Base-by-base conservation (phyloP, 2,113 vertebrate genomes). In the Hippocampus zosterae region DNA sequence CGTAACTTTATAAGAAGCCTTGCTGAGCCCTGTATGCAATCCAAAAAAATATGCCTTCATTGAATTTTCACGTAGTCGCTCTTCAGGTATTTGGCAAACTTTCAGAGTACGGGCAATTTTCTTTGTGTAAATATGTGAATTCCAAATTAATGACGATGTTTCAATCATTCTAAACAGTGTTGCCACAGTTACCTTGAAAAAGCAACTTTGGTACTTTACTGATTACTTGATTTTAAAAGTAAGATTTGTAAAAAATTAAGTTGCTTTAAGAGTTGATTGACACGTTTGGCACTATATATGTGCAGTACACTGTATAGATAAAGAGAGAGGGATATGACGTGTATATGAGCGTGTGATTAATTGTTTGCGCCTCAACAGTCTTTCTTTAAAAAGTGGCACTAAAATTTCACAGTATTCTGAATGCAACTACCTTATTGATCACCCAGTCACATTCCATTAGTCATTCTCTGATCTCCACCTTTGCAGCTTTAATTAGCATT, bases 401-500 rank as follows among this genome's bases (percentile, higher is more conserved):
- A 71, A 60, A 19, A 72, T 68, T 55, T 42, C 64, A 50, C 52
- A 71, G 65, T 70, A 74, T 37, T 70, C 50, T 67, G 46, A 71
- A 72, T 57, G 40, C 55, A 70, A 25, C 65, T 60, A 13, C 55
- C 9, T 65, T 65, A 23, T 48, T 66, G 33, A 64, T 40, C 68
- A 59, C 3, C 2, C 46, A 9, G 62, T 40, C 75, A 52, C 65
- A 69, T 72, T 70, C 62, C 27, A 53, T 68, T 63, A 65, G 74
- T 74, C 52, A 46, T 57, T 73, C 66, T 42, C 59, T 65, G 29
- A 65, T 76, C 40, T 71, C 57, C 67, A 72, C 29, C 59, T 69
- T 80, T 76, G 62, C 40, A 9, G 23, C 37, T 84, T 78, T 78
- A 75, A 81, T 81, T 75, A 80, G 37, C 60, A 68, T 52, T 44